Conservation (phyloP, 2,797 vertebrate genomes). For the Thunnus albacares region DNA sequence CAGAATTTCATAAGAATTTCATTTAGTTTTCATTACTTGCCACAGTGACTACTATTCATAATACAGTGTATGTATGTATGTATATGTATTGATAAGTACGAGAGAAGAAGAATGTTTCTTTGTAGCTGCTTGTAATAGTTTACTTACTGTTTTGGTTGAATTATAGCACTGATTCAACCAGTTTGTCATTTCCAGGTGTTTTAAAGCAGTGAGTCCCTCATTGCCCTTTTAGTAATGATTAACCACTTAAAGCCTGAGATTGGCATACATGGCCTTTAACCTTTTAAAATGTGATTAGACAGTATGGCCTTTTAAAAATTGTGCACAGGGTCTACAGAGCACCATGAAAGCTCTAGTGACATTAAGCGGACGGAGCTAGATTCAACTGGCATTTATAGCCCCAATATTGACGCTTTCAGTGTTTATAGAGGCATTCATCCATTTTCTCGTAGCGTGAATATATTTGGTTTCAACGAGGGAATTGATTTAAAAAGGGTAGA, state of each 20-base stretch:
- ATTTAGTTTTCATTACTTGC: neutral
- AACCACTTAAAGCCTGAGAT: slow-evolving; percentile 39
- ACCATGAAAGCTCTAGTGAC: slow-evolving; percentile 68
- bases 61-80: neutral
- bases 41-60: neutral
- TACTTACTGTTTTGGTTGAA: neutral
- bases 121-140: neutral
- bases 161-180: slow-evolving; percentile 15
- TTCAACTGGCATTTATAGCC: slow-evolving; percentile 71
- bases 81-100: neutral
- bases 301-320: slow-evolving; percentile 63
- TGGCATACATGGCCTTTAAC: slow-evolving; percentile 58
- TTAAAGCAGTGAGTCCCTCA: slow-evolving; percentile 22
- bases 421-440: slow-evolving; percentile 61
- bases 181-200: slow-evolving; percentile 33
- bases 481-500: slow-evolving; percentile 22
- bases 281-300: slow-evolving; percentile 66
- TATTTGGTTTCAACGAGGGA: slow-evolving; percentile 46
- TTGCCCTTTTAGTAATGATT: slow-evolving; percentile 55
- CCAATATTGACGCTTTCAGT: slow-evolving; percentile 59
- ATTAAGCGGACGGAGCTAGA: slow-evolving; percentile 62
- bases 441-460: slow-evolving; percentile 39
- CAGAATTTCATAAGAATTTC: neutral
- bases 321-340: slow-evolving; percentile 18
- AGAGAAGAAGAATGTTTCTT: neutral